These are phyloP conservation scores for Gerris lacustris DNA, from an alignment of 2,888 invertebrate genomes.

Conservation along the genomic window DNA sequence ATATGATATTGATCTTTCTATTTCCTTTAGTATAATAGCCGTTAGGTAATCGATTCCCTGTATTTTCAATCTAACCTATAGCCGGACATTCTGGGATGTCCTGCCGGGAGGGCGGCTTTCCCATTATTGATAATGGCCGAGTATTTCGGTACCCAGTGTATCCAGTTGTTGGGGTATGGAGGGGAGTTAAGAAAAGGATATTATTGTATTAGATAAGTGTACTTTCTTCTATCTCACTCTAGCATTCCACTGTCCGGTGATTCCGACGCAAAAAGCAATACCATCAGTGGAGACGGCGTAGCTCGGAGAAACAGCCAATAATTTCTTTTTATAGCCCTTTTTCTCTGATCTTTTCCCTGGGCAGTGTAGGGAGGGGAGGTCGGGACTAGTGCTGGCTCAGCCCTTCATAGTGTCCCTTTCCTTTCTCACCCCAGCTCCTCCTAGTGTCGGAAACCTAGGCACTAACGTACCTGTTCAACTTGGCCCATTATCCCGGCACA, in stretches of 20 bases:
- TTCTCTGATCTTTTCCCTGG: neutral
- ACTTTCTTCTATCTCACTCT: neutral
- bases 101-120: neutral
- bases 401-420: neutral
- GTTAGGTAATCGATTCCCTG: too few relatives aligned
- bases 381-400: neutral
- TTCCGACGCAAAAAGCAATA: neutral
- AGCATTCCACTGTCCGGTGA: neutral
- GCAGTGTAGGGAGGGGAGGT: neutral
- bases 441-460: neutral
- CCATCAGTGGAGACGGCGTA: neutral
- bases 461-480: conserved; percentile 3
- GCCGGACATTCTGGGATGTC: neutral
- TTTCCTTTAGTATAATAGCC: too few relatives aligned
- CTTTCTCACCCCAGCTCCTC: neutral
- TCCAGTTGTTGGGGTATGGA: neutral
- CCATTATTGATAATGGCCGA: conserved; percentile 5
- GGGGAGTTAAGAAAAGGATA: neutral
- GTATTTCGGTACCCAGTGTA: neutral
- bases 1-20: too few relatives aligned
- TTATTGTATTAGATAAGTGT: conserved; percentile 3
- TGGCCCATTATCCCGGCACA: neutral
- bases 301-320: neutral
- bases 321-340: conserved; percentile 5
- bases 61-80: neutral